Evolutionary conservation across 2,888 invertebrate species (phyloP).

Genomic region (Drosophila koepferae): DNA sequence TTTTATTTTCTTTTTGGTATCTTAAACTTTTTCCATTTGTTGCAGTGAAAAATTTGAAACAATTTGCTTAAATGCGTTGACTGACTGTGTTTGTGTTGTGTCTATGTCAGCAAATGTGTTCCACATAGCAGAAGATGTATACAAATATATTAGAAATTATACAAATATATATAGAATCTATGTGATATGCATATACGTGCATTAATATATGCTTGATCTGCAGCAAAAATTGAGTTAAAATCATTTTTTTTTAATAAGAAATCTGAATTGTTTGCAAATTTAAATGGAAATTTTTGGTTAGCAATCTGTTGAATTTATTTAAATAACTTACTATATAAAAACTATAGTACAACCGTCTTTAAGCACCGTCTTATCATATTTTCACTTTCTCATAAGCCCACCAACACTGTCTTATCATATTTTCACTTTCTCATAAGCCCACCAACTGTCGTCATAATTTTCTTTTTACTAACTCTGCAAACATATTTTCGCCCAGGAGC

Average conservation of each 20-base stretch:
- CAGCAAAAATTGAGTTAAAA: background rate
- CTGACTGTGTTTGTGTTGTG: background rate
- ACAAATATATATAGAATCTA: background rate
- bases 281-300: background rate
- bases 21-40: background rate
- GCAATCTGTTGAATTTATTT: background rate
- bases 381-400: background rate
- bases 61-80: slow-evolving; percentile 34
- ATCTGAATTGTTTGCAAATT: background rate
- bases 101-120: background rate
- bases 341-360: background rate
- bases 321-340: too few relatives aligned
- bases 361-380: background rate
- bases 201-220: background rate
- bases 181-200: background rate
- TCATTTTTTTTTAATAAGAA: background rate
- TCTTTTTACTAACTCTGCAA: background rate
- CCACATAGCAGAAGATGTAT: background rate
- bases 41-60: slow-evolving; percentile 38
- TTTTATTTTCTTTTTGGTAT: background rate
- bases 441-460: too few relatives aligned
- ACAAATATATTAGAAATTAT: background rate
- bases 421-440: background rate
- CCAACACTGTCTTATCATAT: too few relatives aligned
- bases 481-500: slow-evolving; percentile 36